phyloP scores from a whole-genome alignment of 2,797 vertebrate species.

The Lepilemur ruficaudatus region DNA sequence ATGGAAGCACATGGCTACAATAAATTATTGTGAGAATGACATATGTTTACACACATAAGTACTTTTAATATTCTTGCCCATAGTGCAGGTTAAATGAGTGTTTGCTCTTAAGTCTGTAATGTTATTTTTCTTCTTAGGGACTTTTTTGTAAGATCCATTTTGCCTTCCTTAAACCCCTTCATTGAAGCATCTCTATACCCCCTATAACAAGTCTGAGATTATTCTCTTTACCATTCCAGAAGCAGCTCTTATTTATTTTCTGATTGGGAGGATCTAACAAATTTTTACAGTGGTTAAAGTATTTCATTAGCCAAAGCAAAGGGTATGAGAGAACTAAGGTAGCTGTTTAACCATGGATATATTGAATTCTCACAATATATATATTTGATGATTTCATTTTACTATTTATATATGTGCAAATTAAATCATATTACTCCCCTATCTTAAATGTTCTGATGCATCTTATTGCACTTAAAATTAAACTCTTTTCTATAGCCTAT shows the following conservation, averaged over 20 bases:
- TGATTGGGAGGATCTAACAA: background rate
- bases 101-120: background rate
- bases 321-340: background rate
- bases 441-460: background rate
- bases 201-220: background rate
- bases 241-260: background rate
- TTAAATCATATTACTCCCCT: background rate
- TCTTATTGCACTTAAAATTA: background rate
- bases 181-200: background rate
- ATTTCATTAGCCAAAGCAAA: conserved; percentile 15
- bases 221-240: background rate
- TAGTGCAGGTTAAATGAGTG: background rate
- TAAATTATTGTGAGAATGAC: background rate
- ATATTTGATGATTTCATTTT: background rate
- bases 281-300: background rate
- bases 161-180: background rate
- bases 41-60: background rate
- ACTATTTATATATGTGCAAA: background rate
- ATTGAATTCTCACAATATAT: background rate
- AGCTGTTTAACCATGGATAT: background rate
- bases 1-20: background rate
- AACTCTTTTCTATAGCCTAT: background rate
- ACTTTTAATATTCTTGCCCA: background rate
- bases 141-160: background rate
- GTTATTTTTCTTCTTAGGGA: background rate